phyloP scores from a whole-genome alignment of 2,888 invertebrate species.

The Dorcus parallelipipedus region DNA sequence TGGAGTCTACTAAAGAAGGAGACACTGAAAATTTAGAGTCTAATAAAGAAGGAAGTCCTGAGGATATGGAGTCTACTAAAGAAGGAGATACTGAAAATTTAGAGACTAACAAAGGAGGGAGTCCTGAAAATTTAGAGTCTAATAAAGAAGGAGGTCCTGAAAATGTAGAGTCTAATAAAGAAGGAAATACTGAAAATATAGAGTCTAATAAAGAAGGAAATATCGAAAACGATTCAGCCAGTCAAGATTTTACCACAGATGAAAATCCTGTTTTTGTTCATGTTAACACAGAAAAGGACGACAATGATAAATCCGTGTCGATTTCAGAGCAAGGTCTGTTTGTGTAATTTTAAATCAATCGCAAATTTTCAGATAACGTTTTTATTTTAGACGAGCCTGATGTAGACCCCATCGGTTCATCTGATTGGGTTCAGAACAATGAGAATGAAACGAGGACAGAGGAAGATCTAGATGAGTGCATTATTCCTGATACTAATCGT shows the following conservation, averaged over 20 bases:
- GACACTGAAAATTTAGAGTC: background rate
- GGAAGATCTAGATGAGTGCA: conserved; percentile 43
- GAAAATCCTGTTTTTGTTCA: conserved; percentile 28
- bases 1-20: background rate
- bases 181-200: conserved; percentile 32
- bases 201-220: conserved; percentile 34
- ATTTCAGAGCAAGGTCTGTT: conserved; percentile 15
- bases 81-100: background rate
- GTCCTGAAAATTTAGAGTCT: conserved; percentile 3
- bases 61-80: conserved; percentile 21
- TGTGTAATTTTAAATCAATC: background rate
- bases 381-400: conserved; percentile 16
- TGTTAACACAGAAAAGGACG: conserved; percentile 23
- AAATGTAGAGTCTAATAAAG: conserved; percentile 28
- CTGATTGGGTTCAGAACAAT: conserved; percentile 26
- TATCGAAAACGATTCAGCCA: conserved; percentile 4
- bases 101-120: background rate
- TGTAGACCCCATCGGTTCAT: conserved; percentile 29
- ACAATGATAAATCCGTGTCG: conserved; percentile 14
- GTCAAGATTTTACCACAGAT: conserved; percentile 8
- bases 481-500: conserved; percentile 66
- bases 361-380: no score
- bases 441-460: conserved; percentile 27
- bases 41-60: conserved; percentile 5
- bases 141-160: conserved; percentile 16